These are phyloP conservation scores for Sinocyclocheilus maitianheensis DNA, from an alignment of 2,113 vertebrate genomes.

Conservation along the genomic window DNA sequence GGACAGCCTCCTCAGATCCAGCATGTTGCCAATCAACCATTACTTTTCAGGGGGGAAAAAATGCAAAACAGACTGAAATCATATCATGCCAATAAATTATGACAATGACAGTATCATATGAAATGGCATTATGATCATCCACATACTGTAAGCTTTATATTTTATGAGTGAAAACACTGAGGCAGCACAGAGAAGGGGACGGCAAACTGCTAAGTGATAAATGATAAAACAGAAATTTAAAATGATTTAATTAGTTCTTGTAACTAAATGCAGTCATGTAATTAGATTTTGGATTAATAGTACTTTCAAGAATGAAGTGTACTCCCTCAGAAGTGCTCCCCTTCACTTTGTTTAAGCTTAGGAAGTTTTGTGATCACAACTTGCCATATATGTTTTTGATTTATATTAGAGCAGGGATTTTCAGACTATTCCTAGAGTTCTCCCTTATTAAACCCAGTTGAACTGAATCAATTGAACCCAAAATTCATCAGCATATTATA, in stretches of 20 bases:
- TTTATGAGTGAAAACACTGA: not conserved
- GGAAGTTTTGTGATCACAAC: not conserved
- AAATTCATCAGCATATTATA: not conserved
- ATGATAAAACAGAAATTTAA: not conserved
- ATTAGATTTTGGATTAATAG: not conserved
- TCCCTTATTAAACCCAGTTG: not conserved
- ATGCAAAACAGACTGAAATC: not conserved
- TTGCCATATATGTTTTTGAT: not conserved
- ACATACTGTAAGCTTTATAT: not conserved
- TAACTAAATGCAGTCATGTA: not conserved
- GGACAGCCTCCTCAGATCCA: not conserved
- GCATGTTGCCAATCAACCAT: slow-evolving; percentile 50
- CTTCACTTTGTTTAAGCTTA: not conserved
- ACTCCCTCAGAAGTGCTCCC: not conserved
- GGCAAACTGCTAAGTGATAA: not conserved
- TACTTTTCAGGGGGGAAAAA: slow-evolving; percentile 22
- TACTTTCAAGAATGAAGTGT: not conserved
- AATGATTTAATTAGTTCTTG: not conserved
- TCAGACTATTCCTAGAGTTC: not conserved
- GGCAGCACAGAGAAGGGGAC: not conserved
- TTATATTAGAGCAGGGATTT: not conserved
- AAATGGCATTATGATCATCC: not conserved
- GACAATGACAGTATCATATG: not conserved
- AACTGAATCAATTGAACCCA: no score
- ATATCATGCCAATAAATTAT: slow-evolving; percentile 30